Evolutionary conservation across 1,140 invertebrate genomes (phyloP).

Genomic region (Pissodes strobi): DNA sequence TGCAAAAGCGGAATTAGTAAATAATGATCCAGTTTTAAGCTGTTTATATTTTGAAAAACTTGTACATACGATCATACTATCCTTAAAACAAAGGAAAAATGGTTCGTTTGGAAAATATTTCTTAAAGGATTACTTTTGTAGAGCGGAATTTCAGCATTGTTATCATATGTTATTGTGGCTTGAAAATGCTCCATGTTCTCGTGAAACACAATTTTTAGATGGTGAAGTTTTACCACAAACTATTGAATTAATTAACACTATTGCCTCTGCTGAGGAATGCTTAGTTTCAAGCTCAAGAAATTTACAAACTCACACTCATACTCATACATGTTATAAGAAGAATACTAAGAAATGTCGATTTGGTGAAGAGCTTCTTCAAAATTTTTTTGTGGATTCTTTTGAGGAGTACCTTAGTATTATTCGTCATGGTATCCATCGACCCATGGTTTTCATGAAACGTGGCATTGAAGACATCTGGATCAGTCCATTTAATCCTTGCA

Average conservation of each 20-base stretch:
- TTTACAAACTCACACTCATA: slow-evolving; percentile 6
- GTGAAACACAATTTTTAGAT: not conserved
- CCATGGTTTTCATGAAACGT: too few species aligned
- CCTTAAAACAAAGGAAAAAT: not conserved
- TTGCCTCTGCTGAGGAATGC: slow-evolving; percentile 1
- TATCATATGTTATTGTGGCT: too few species aligned
- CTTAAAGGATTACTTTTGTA: slow-evolving; percentile 4
- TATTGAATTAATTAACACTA: slow-evolving; percentile 1
- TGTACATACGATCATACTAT: not conserved
- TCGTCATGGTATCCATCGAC: not conserved
- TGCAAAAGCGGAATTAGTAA: not conserved
- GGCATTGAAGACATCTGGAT: too few species aligned
- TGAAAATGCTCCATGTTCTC: slow-evolving; percentile 6
- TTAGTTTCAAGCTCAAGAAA: slow-evolving; percentile 4
- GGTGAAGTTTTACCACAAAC: slow-evolving; percentile 1
- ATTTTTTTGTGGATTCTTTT: not conserved
- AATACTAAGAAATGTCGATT: not conserved
- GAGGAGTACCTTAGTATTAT: not conserved
- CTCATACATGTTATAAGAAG: too few species aligned
- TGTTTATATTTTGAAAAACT: slow-evolving; percentile 2
- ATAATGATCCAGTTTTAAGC: slow-evolving; percentile 2
- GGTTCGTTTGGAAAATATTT: slow-evolving; percentile 1
- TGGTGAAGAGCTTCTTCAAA: not conserved
- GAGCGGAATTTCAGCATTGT: slow-evolving; percentile 5
- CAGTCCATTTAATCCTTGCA: too few species aligned